Base-by-base conservation (phyloP, 1,140 invertebrate species). In the Drosophila paulistorum region DNA sequence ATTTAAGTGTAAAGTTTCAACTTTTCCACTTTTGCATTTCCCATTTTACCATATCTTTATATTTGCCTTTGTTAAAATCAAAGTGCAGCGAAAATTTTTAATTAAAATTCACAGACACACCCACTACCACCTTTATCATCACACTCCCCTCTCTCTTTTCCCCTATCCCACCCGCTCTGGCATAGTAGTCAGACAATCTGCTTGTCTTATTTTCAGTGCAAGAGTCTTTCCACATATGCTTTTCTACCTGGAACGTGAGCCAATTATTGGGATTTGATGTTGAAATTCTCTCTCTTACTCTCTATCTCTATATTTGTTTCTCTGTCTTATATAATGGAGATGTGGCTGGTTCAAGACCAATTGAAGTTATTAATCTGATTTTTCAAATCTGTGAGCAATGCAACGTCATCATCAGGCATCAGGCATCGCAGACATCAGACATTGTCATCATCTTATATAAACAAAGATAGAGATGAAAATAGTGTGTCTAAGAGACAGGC, bases 361-460 rank as follows among this genome's bases (percentile, higher is more conserved):
- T 85, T 80, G 77, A 78, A 81, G 82, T 85, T 85, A 86, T 85
- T 85, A 85, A 85, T 85, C 81, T 86, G 81, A 86, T 86, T 79
- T 79, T 70, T 81, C 63, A 75, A 85, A 85, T 86, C 81, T 63
- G 63, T 62, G 71, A 78, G 71, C 82, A 78, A 78, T 72, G 77
- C 81, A 85, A 74, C 81, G 81, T 85, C 81, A 83, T 84, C 81
- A 71, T 65, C 64, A 33, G 35, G 26, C 61, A 51, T 66, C 60
- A 62, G 60, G 26, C 60, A 59, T 37, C 33, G 37, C 57, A 59
- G 30, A 59, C 30, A 59, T 59, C 57, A 37, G 33, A 37, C 35
- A 79, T 79, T 66, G 66, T 80, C 81, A 85, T 70, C 63, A 74
- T 54, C 79, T 85, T 85, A 75, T 75, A 75, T 86, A 85, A 85